phyloP scores from a whole-genome alignment of 1,140 invertebrate species.

The Penaeus japonicus region DNA sequence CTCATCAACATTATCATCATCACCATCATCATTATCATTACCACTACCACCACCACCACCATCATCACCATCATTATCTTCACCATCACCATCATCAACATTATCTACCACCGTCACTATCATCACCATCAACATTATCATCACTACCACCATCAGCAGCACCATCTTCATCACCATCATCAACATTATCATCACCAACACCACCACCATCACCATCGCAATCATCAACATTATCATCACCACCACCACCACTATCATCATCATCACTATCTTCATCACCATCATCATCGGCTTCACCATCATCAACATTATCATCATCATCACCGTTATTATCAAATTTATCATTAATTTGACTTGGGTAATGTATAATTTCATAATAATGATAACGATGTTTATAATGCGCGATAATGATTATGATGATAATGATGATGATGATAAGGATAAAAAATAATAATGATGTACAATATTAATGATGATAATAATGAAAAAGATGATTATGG shows the following conservation, averaged over 20 bases:
- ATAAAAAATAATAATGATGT: too few relatives aligned
- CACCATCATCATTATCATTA: neutral
- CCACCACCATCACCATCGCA: too few relatives aligned
- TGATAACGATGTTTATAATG: too few relatives aligned
- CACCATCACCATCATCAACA: neutral
- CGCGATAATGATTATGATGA: too few relatives aligned
- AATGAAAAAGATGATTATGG: too few relatives aligned
- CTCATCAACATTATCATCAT: neutral
- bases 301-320: neutral
- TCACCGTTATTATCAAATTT: too few relatives aligned
- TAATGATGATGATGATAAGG: too few relatives aligned
- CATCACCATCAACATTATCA: neutral
- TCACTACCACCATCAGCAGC: neutral
- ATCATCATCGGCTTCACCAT: neutral
- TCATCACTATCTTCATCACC: neutral
- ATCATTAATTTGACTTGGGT: too few relatives aligned
- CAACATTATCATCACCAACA: neutral
- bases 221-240: neutral
- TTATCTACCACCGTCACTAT: neutral
- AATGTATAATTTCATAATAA: too few relatives aligned
- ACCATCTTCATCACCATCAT: neutral
- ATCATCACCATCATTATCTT: neutral
- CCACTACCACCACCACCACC: too few relatives aligned
- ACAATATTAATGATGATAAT: too few relatives aligned
- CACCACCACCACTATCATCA: neutral